These are phyloP conservation scores for Poeciliopsis presidionis DNA, from an alignment of 2,797 vertebrate genomes.

Conservation along the genomic window DNA sequence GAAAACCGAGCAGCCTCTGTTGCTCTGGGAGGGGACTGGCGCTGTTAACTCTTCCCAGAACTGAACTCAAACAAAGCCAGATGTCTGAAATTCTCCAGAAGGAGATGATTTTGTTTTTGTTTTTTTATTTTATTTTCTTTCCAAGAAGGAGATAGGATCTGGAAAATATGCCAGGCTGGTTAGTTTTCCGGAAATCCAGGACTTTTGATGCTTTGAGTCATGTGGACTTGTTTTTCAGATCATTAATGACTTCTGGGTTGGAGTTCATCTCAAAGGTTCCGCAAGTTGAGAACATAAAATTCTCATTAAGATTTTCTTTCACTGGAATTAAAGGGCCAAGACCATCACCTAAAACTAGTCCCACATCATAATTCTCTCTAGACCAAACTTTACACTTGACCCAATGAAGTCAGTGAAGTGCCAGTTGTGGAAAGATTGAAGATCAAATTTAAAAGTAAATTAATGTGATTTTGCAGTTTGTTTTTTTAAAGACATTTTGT, in stretches of 20 bases:
- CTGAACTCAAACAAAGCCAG: constrained; percentile 69
- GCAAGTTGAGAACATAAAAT: too few species aligned
- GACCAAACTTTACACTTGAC: not conserved
- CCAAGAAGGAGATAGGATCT: constrained; percentile 23
- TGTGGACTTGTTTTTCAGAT: constrained; percentile 7
- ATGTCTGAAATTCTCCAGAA: constrained; percentile 75
- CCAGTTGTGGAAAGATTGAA: not conserved
- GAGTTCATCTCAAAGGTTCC: not conserved
- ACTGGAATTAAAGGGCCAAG: not conserved
- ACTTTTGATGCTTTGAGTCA: constrained; percentile 7
- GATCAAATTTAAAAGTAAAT: not conserved
- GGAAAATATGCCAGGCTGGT: constrained; percentile 25
- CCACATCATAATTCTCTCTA: too few species aligned
- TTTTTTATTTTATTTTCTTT: constrained; percentile 34
- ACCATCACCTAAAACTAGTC: not conserved
- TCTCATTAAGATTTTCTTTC: not conserved
- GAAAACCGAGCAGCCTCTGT: constrained; percentile 19
- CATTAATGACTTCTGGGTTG: constrained; percentile 9
- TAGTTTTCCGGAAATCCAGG: constrained; percentile 23
- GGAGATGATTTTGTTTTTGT: constrained; percentile 45
- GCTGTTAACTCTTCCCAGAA: constrained; percentile 70
- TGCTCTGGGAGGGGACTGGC: constrained; percentile 33
- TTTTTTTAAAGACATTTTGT: too few species aligned
- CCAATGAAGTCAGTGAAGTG: not conserved
- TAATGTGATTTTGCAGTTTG: too few species aligned